A percentile compares a stretch with the other conserved stretches of the same genome.
Evolutionary conservation across 2,113 vertebrate species (phyloP).

Genomic region (Catharus minimus): DNA sequence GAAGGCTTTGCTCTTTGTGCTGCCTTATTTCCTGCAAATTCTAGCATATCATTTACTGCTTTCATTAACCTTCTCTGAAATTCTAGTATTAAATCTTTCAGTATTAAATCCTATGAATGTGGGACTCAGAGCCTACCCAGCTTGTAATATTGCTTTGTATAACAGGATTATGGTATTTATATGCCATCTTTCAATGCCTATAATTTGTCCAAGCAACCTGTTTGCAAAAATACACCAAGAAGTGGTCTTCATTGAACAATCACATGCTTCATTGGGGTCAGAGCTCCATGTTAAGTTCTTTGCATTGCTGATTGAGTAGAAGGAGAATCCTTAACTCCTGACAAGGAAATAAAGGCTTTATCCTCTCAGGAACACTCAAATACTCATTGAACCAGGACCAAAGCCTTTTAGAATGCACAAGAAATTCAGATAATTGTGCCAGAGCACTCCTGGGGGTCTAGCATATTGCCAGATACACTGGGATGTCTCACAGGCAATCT

Average conservation of each 20-base stretch:
- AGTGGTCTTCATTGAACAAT: neutral
- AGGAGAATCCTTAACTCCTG: neutral
- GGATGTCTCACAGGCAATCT: neutral
- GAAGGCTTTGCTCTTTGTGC: neutral
- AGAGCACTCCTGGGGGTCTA: accelerated
- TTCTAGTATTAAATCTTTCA: conserved; percentile 6
- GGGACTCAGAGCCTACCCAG: neutral
- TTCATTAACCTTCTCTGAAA: conserved; percentile 40
- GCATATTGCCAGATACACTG: neutral
- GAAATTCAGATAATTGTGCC: neutral
- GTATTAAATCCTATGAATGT: neutral
- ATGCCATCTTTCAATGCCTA: neutral
- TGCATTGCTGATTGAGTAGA: neutral
- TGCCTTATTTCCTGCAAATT: conserved; percentile 10
- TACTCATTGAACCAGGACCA: neutral
- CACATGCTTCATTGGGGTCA: neutral
- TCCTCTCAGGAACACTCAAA: neutral
- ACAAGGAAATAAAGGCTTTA: neutral
- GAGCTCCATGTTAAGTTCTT: neutral
- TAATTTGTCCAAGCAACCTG: neutral
- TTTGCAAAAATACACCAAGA: neutral
- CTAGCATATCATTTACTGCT: conserved; percentile 3
- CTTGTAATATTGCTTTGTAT: neutral
- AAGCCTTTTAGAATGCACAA: neutral
- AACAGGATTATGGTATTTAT: neutral